Conservation (phyloP, 2,113 vertebrate genomes). For the Osmerus eperlanus region DNA sequence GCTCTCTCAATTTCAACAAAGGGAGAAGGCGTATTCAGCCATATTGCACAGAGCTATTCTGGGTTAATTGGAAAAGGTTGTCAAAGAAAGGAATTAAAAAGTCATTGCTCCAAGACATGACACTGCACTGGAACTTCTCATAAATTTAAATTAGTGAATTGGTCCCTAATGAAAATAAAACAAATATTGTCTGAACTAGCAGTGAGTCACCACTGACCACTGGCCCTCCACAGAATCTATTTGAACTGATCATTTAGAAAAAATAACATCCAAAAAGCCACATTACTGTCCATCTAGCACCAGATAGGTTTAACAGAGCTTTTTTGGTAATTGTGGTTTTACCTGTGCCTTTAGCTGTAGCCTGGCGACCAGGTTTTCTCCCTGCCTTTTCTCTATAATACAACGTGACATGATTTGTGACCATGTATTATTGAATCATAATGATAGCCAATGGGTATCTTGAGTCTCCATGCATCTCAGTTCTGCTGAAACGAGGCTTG, state of each 20-base stretch:
- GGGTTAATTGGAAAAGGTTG: constrained; percentile 24
- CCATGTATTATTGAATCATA: not conserved
- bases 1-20: constrained; percentile 17
- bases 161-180: constrained; percentile 18
- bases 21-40: constrained; percentile 36
- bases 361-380: not conserved
- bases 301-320: constrained; percentile 26
- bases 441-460: not conserved
- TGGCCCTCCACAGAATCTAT: constrained; percentile 32
- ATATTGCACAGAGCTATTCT: constrained; percentile 48
- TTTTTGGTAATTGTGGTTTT: constrained; percentile 22
- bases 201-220: constrained; percentile 47
- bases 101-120: constrained; percentile 25
- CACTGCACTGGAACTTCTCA: constrained; percentile 29
- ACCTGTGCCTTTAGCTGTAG: not conserved
- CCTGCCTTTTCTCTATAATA: not conserved
- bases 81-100: constrained; percentile 18
- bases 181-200: constrained; percentile 10
- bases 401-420: not conserved
- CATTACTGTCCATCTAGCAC: constrained; percentile 35
- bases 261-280: constrained; percentile 24
- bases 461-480: constrained; percentile 11
- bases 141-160: constrained; percentile 19
- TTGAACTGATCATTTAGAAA: constrained; percentile 36
- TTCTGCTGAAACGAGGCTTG: constrained; percentile 36